These are phyloP conservation scores for Phaethornis superciliosus DNA, from an alignment of 2,113 vertebrate genomes.

Conservation along the genomic window DNA sequence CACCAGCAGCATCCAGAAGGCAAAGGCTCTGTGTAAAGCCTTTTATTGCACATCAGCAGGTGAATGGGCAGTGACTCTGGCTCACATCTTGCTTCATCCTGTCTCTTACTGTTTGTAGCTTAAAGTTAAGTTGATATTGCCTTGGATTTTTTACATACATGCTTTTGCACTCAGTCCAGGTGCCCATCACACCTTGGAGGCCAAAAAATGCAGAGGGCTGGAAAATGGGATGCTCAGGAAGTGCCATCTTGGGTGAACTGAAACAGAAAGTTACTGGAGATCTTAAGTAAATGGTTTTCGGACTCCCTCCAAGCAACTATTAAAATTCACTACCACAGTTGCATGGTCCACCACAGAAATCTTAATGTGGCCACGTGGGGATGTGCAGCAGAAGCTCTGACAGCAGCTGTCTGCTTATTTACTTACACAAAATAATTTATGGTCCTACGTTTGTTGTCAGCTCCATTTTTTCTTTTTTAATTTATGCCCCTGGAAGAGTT, in stretches of 20 bases:
- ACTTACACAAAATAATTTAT: neutral
- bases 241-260: neutral
- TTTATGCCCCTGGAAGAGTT: neutral
- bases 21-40: neutral
- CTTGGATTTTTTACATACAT: neutral
- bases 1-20: neutral
- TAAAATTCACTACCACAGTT: neutral
- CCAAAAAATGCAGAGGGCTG: neutral
- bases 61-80: rapidly evolving
- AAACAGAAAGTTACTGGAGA: neutral
- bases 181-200: neutral
- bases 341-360: neutral
- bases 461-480: neutral
- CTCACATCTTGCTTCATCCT: neutral
- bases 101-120: neutral
- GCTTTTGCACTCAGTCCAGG: neutral
- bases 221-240: neutral
- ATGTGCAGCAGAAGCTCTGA: neutral
- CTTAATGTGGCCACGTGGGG: neutral
- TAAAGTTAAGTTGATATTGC: neutral
- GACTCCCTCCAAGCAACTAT: neutral
- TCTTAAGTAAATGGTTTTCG: neutral
- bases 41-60: neutral
- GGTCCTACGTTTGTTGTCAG: neutral
- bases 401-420: constrained; percentile 9